These are phyloP conservation scores for Carassius carassius DNA, from an alignment of 2,113 vertebrate genomes.

Conservation along the genomic window DNA sequence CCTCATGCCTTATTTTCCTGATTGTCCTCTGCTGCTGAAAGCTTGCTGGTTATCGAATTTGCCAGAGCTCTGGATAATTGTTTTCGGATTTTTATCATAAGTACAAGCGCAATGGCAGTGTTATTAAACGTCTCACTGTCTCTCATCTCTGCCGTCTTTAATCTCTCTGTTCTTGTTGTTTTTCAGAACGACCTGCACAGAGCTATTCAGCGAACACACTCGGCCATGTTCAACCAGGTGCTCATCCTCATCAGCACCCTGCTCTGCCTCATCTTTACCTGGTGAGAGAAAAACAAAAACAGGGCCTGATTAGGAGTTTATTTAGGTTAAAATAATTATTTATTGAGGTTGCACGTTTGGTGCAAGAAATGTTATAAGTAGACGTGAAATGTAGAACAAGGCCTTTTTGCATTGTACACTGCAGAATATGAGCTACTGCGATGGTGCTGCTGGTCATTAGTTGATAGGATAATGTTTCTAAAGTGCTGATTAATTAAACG, in stretches of 20 bases:
- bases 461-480: background rate
- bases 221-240: slow-evolving; percentile 86
- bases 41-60: slow-evolving; percentile 18
- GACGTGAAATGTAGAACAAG: background rate
- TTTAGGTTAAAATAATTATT: too few species aligned
- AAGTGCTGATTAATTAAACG: slow-evolving; percentile 23
- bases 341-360: background rate
- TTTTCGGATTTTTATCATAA: background rate
- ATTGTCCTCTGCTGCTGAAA: slow-evolving; percentile 3
- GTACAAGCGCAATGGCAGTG: background rate
- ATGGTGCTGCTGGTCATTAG: background rate
- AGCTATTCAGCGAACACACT: slow-evolving; percentile 82
- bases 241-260: slow-evolving; percentile 84
- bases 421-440: background rate
- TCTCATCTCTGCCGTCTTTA: slow-evolving; percentile 1
- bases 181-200: slow-evolving; percentile 81
- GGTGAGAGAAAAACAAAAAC: slow-evolving; percentile 68
- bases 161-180: slow-evolving; percentile 46
- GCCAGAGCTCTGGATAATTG: background rate
- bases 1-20: background rate
- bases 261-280: slow-evolving; percentile 84
- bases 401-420: background rate
- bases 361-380: background rate
- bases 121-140: background rate
- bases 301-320: too few species aligned